Base-by-base conservation (phyloP, 2,797 vertebrate species). In the Glyptemys insculpta region DNA sequence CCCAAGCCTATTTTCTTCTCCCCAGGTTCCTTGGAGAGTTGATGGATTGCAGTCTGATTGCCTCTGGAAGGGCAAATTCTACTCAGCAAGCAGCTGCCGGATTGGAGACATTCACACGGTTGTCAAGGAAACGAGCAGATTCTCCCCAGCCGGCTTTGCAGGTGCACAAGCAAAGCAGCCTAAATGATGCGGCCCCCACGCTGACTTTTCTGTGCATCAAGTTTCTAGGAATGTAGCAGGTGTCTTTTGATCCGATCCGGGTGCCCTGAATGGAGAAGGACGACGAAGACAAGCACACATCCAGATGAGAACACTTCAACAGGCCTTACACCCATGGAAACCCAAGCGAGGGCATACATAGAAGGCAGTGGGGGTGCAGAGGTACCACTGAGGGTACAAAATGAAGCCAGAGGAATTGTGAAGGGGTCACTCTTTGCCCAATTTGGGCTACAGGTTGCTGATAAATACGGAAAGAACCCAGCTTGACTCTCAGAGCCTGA, bases 1-100 rank as follows among this genome's bases (percentile, higher is more conserved):
- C 93, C 91, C 76, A 27, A 91, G 94, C 87, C 94, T 29, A 44
- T 95, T 96, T 87, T 83, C 91, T 79, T 90, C 86, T 92, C 96
- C 83, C 5, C 0, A 0, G 0, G 1, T 10, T 0, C 2, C 56
- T 50, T 6, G 1, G 90, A 91, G 88, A 91, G 89, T 90, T 94
- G 95, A 95, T 90, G 74, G 94, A 96, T 95, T 90, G 89, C 86
- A 92, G 85, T 27, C 50, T 8, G 49, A 27, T 50, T 68, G 49
- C 59, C 82, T 84, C 59, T 27, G 34, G 1, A 3, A 52, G 82
- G 47, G 49, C 8, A 37, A 65, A 68, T 52, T 37, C 59, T 21
- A 6, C 52, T 52, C 62, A n/a, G 62, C 62, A 49, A 49, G 68
- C 68, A 72, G 68, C 68, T 72, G 19, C 68, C 5, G 4, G 27